Percentiles rank a stretch among this genome's conserved stretches.
These are phyloP conservation scores for Chaunax sp. DNA, from an alignment of 2,797 vertebrate genomes.

Conservation along the genomic window DNA sequence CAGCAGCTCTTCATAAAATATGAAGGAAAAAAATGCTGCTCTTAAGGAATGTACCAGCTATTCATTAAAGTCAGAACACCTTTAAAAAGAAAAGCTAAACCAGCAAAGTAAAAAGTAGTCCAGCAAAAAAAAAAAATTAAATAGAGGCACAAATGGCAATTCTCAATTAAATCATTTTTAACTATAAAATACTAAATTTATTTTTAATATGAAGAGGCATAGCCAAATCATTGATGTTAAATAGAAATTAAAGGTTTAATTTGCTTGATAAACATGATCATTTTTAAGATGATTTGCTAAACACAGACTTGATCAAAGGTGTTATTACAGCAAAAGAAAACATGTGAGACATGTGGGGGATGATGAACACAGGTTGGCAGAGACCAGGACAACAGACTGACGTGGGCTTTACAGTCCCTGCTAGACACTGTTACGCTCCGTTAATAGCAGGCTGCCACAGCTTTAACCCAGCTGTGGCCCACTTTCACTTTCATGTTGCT, in stretches of 20 bases:
- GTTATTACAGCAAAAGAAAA: conserved; percentile 4
- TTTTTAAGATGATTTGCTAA: neutral
- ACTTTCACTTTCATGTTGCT: conserved; percentile 70
- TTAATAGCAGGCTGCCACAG: conserved; percentile 64
- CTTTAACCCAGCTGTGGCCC: conserved; percentile 64
- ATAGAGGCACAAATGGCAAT: neutral
- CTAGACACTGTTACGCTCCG: conserved; percentile 28
- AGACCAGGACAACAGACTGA: conserved; percentile 24
- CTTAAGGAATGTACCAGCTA: too few species aligned
- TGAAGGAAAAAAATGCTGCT: too few species aligned
- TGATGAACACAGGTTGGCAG: conserved; percentile 8
- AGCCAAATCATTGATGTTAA: neutral
- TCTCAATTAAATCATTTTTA: conserved; percentile 6
- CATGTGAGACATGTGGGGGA: neutral
- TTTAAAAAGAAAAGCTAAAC: too few species aligned
- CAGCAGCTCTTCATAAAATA: too few species aligned
- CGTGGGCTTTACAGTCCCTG: conserved; percentile 32
- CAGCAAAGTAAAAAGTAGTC: too few species aligned
- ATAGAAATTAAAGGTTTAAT: neutral
- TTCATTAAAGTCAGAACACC: too few species aligned
- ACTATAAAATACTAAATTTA: too few species aligned
- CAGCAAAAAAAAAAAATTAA: neutral
- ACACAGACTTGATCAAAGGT: neutral
- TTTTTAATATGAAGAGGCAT: neutral
- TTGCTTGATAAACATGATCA: neutral